Evolutionary conservation across 2,888 invertebrate genomes (phyloP).

Genomic region (Elysia crispata): DNA sequence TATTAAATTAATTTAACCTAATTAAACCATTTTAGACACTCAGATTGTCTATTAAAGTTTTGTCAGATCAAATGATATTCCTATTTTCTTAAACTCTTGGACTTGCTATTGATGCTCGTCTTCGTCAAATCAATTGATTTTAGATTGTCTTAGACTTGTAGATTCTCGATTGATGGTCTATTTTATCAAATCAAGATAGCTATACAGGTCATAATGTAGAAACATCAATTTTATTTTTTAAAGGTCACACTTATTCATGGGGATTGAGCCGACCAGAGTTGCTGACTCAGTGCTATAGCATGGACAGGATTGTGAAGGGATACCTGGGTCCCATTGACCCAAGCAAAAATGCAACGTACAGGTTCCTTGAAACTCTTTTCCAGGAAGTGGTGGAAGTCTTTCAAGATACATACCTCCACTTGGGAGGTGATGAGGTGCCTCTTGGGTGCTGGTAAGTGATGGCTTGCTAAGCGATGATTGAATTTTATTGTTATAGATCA

Average conservation of each 20-base stretch:
- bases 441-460: conserved; percentile 86
- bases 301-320: conserved; percentile 77
- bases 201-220: background rate
- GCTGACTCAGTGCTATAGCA: conserved; percentile 74
- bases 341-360: conserved; percentile 83
- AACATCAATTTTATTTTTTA: conserved; percentile 26
- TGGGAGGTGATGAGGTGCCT: conserved; percentile 95
- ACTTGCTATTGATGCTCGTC: no score
- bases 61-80: no score
- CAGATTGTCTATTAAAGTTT: no score
- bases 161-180: background rate
- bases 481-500: background rate
- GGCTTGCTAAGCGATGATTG: background rate
- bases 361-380: conserved; percentile 84
- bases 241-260: conserved; percentile 77
- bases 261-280: conserved; percentile 74
- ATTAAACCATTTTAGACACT: no score
- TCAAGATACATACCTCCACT: conserved; percentile 88
- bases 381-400: conserved; percentile 85
- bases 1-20: no score
- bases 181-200: background rate
- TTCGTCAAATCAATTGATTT: no score
- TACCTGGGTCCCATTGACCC: conserved; percentile 91
- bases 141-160: no score
- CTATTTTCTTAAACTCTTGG: no score